These are phyloP conservation scores for Lissonota sp. DNA, from an alignment of 2,888 invertebrate genomes.

Conservation along the genomic window DNA sequence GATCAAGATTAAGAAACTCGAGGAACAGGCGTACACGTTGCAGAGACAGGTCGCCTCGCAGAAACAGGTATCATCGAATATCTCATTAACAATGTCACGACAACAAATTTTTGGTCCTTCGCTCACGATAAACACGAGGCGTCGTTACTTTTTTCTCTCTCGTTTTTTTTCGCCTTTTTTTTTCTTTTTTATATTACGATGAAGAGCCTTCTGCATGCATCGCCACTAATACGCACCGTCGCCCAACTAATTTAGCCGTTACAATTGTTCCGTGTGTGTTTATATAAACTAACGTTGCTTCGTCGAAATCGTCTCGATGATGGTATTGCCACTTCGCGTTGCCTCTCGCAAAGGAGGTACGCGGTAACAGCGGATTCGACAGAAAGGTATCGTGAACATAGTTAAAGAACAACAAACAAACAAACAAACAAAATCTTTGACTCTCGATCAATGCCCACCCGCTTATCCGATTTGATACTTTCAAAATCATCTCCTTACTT, in stretches of 20 bases:
- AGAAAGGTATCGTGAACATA: slow-evolving; percentile 65
- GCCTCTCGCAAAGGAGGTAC: slow-evolving; percentile 63
- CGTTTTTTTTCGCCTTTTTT: not conserved
- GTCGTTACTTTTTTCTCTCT: not conserved
- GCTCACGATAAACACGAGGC: not conserved
- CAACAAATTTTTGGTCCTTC: slow-evolving; percentile 15
- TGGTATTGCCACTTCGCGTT: slow-evolving; percentile 60
- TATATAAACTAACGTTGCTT: slow-evolving; percentile 65
- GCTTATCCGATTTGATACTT: not conserved
- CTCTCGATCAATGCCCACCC: slow-evolving; percentile 8
- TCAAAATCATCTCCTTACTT: not conserved
- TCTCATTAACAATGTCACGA: slow-evolving; percentile 19
- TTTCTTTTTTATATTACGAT: slow-evolving; percentile 27
- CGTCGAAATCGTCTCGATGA: slow-evolving; percentile 63
- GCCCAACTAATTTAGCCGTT: slow-evolving; percentile 67
- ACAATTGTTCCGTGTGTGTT: slow-evolving; percentile 60
- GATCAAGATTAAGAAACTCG: slow-evolving; percentile 96
- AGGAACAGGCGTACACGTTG: slow-evolving; percentile 96
- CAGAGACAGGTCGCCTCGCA: slow-evolving; percentile 96
- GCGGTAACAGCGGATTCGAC: slow-evolving; percentile 65
- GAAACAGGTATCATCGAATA: slow-evolving; percentile 87
- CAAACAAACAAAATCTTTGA: slow-evolving; percentile 10
- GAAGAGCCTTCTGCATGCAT: slow-evolving; percentile 70
- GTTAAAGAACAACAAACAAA: slow-evolving; percentile 41
- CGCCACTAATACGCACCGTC: slow-evolving; percentile 74